Percentiles rank a stretch among this genome's conserved stretches.
These are phyloP conservation scores for Copidosoma floridanum DNA, from an alignment of 1,140 invertebrate genomes.

Conservation along the genomic window DNA sequence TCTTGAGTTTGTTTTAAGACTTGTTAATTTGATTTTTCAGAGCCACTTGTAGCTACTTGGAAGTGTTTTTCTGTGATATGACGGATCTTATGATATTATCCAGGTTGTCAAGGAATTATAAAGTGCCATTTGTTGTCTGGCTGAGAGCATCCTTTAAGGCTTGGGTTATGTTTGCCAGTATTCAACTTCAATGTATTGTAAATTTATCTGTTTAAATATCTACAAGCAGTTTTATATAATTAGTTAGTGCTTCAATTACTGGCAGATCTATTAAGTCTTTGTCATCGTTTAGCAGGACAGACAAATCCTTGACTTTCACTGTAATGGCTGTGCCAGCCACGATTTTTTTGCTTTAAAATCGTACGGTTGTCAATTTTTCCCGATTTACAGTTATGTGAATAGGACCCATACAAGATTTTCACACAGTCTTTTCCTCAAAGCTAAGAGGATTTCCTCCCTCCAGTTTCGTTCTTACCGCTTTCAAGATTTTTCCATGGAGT, in stretches of 20 bases:
- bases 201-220: conserved; percentile 24
- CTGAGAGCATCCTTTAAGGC: conserved; percentile 9
- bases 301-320: conserved; percentile 8
- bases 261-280: conserved; percentile 2
- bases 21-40: neutral
- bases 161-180: conserved; percentile 14
- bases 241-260: conserved; percentile 14
- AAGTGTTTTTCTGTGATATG: neutral
- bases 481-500: no score
- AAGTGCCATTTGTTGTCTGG: neutral
- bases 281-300: neutral
- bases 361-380: conserved; percentile 26
- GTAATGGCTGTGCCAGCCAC: conserved; percentile 12
- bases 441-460: conserved; percentile 14
- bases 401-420: conserved; percentile 4
- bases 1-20: neutral
- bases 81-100: conserved; percentile 5
- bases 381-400: conserved; percentile 19
- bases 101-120: conserved; percentile 15
- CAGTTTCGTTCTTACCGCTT: neutral
- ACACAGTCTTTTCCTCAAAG: conserved; percentile 20
- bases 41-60: neutral
- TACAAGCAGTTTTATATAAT: conserved; percentile 7
- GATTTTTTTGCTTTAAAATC: conserved; percentile 25
- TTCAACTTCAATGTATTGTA: conserved; percentile 12